Percentiles rank a stretch among this genome's conserved stretches.
These are phyloP conservation scores for Lates calcarifer DNA, from an alignment of 2,113 vertebrate genomes.

Conservation along the genomic window DNA sequence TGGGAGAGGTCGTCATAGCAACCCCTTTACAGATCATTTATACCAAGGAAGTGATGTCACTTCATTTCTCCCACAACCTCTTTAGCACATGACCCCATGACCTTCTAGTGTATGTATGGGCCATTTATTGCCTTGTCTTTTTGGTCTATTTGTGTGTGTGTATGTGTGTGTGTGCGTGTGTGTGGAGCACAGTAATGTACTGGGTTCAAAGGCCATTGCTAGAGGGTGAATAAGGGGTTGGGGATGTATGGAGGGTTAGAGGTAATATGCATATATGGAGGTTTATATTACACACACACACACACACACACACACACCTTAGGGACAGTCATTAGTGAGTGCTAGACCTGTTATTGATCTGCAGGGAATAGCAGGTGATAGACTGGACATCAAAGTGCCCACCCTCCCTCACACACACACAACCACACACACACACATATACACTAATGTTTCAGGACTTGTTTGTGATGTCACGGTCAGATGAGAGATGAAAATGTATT, in stretches of 20 bases:
- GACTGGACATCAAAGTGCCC: constrained; percentile 50
- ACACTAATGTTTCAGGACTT: too few relatives aligned
- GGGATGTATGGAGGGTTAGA: background rate
- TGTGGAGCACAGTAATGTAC: constrained; percentile 10
- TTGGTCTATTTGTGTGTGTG: constrained; percentile 3
- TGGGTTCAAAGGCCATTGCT: constrained; percentile 45
- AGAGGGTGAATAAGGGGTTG: constrained; percentile 4
- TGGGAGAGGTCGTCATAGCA: constrained; percentile 28
- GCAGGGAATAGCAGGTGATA: constrained; percentile 54
- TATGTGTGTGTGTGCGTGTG: constrained; percentile 8
- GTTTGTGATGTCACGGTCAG: too few relatives aligned
- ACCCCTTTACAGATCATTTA: constrained; percentile 28
- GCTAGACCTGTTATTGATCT: constrained; percentile 36
- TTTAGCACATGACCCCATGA: constrained; percentile 58
- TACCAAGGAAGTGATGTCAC: constrained; percentile 61
- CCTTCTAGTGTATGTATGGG: constrained; percentile 17
- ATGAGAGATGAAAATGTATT: too few relatives aligned
- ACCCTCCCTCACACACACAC: constrained; percentile 10
- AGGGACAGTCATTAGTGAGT: constrained; percentile 52
- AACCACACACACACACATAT: constrained; percentile 20
- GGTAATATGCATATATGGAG: constrained; percentile 13
- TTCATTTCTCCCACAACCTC: constrained; percentile 28
- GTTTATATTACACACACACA: background rate
- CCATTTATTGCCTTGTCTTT: constrained; percentile 15
- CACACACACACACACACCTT: constrained; percentile 10